Evolutionary conservation across 2,888 invertebrate genomes (phyloP).

Genomic region (Metellina segmentata): DNA sequence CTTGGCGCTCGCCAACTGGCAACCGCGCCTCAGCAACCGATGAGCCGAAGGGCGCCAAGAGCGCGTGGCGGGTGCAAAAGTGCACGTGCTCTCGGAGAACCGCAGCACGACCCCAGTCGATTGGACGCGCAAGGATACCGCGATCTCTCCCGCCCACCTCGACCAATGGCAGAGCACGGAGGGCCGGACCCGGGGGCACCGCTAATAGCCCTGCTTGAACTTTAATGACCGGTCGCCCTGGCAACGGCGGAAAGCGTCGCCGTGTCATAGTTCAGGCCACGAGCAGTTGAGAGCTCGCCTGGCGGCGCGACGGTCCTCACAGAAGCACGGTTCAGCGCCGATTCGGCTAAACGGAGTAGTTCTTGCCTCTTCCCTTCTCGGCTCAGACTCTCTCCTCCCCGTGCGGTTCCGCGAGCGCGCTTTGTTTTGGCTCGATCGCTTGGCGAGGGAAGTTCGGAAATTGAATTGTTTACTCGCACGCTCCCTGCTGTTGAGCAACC

Average conservation of each 20-base stretch:
- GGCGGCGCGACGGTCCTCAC: constrained; percentile 47
- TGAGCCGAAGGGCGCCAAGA: constrained; percentile 7
- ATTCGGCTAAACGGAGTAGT: constrained; percentile 3
- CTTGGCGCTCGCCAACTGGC: constrained; percentile 29
- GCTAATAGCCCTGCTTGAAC: constrained; percentile 76
- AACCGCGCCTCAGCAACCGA: background rate
- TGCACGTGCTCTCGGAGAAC: constrained; percentile 71
- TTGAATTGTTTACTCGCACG: no score
- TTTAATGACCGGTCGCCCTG: constrained; percentile 68
- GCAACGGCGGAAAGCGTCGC: constrained; percentile 45
- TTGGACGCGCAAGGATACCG: constrained; percentile 68
- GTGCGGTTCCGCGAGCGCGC: background rate
- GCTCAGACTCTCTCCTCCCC: background rate
- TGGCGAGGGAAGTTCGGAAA: background rate
- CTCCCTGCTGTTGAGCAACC: no score
- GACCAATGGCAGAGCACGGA: constrained; percentile 74
- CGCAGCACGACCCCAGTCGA: constrained; percentile 70
- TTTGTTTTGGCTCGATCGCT: background rate
- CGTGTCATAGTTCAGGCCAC: constrained; percentile 74
- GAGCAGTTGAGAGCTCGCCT: constrained; percentile 64
- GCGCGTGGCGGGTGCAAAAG: constrained; percentile 74
- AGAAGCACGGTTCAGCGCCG: constrained; percentile 42
- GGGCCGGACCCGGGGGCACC: constrained; percentile 68
- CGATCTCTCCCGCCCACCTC: constrained; percentile 45
- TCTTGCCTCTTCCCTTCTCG: background rate